These are phyloP conservation scores for Malurus alboscapulatus DNA, from an alignment of 2,113 vertebrate genomes.

Conservation along the genomic window DNA sequence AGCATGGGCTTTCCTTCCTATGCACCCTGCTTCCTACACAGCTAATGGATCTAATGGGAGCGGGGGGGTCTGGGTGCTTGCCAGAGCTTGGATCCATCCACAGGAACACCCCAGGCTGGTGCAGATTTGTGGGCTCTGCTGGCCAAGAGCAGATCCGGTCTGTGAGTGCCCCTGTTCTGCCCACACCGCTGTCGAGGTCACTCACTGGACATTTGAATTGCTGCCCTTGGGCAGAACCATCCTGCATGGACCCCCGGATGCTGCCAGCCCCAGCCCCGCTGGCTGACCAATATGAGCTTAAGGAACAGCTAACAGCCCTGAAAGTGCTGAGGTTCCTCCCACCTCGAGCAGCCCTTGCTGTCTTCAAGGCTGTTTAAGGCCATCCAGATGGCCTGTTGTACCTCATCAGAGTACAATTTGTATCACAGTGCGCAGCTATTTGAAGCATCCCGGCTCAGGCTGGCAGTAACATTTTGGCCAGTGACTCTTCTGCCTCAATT, in stretches of 20 bases:
- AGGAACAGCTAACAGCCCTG: not conserved
- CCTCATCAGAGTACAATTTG: conserved; percentile 47
- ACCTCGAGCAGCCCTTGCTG: not conserved
- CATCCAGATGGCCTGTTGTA: conserved; percentile 46
- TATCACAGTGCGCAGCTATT: not conserved
- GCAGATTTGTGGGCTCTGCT: not conserved
- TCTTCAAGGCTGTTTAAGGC: conserved; percentile 23
- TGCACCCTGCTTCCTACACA: not conserved
- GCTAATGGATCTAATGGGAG: not conserved
- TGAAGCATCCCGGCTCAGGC: conserved; percentile 13
- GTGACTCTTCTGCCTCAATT: not conserved
- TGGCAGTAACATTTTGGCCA: not conserved
- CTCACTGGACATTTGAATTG: fast-evolving
- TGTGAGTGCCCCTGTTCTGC: not conserved
- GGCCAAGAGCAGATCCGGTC: not conserved
- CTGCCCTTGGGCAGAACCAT: not conserved
- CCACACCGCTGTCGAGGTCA: fast-evolving
- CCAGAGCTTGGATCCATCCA: fast-evolving
- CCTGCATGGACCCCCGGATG: not conserved
- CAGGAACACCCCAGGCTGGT: not conserved
- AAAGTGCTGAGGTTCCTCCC: not conserved
- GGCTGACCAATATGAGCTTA: not conserved
- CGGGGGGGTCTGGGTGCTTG: fast-evolving
- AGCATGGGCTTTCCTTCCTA: not conserved
- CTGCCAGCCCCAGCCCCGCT: not conserved